phyloP scores from a whole-genome alignment of 2,797 vertebrate species.

The Coregonus suidteri region DNA sequence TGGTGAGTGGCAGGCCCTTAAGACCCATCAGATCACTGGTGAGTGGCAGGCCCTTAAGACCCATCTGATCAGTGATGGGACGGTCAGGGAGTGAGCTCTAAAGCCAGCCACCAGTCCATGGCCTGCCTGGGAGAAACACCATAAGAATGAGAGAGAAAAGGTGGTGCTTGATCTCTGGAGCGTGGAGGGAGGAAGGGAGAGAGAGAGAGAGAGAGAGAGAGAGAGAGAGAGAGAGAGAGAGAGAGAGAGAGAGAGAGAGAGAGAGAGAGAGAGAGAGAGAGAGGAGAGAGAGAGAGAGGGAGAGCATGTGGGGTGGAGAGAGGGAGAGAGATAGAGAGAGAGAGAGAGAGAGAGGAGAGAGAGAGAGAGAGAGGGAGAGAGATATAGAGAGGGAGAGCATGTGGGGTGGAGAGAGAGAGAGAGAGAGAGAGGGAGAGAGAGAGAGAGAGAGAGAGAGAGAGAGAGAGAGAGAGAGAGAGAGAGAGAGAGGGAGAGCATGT shows the following conservation, averaged over 20 bases:
- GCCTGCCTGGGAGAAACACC: conserved; percentile 14
- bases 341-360: conserved; percentile 9
- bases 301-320: background rate
- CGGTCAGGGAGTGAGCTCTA: background rate
- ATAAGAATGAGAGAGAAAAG: conserved; percentile 48
- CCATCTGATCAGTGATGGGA: conserved; percentile 23
- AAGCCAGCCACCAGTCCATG: background rate
- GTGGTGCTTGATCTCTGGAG: background rate
- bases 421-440: no score
- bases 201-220: conserved; percentile 1
- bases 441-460: no score
- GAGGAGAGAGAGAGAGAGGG: background rate
- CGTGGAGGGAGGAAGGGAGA: conserved; percentile 22
- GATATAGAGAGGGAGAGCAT: background rate
- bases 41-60: conserved; percentile 20
- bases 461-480: no score
- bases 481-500: no score
- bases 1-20: no score
- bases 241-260: no score
- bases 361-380: background rate
- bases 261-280: no score
- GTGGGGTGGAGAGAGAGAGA: no score
- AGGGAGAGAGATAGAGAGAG: background rate
- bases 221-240: background rate
- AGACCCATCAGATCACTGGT: background rate